These are phyloP conservation scores for Bradypodion pumilum DNA, from an alignment of 2,797 vertebrate species.

Conservation along the genomic window DNA sequence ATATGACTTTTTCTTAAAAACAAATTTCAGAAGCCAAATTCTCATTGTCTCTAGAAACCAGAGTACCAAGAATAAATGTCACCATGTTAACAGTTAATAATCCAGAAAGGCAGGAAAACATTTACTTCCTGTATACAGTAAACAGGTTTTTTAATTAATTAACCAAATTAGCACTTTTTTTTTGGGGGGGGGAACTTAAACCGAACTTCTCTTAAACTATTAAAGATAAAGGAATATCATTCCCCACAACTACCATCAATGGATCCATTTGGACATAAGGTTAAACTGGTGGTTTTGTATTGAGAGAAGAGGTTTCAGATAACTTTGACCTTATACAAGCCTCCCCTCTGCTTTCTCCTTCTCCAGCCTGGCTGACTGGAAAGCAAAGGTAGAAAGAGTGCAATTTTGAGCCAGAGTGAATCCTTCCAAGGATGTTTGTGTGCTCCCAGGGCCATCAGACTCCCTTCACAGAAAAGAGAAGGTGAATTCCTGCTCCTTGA, in stretches of 20 bases:
- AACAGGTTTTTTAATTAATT: slow-evolving; percentile 19
- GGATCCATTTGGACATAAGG: not conserved
- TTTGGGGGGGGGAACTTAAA: slow-evolving; percentile 23
- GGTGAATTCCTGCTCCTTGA: no score
- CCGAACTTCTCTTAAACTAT: not conserved
- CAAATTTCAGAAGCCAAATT: not conserved
- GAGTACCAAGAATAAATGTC: not conserved
- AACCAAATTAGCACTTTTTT: slow-evolving; percentile 36
- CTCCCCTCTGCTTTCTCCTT: not conserved
- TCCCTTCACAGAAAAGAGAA: no score
- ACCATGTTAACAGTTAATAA: slow-evolving; percentile 34
- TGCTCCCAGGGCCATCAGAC: no score
- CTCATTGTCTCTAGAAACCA: not conserved
- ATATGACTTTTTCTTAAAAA: not conserved
- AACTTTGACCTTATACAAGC: not conserved
- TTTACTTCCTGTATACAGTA: slow-evolving; percentile 39
- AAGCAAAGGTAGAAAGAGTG: not conserved
- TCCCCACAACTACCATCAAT: slow-evolving; percentile 6
- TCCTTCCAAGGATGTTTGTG: no score
- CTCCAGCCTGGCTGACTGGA: not conserved
- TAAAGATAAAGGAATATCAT: slow-evolving; percentile 18
- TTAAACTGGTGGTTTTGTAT: not conserved
- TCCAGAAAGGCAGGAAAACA: slow-evolving; percentile 21
- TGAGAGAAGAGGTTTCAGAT: not conserved
- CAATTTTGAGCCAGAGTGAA: no score